Evolutionary conservation across 2,797 vertebrate genomes (phyloP), one percentile per base, ranked within the genome.

Genomic region (Bufotes viridis): DNA sequence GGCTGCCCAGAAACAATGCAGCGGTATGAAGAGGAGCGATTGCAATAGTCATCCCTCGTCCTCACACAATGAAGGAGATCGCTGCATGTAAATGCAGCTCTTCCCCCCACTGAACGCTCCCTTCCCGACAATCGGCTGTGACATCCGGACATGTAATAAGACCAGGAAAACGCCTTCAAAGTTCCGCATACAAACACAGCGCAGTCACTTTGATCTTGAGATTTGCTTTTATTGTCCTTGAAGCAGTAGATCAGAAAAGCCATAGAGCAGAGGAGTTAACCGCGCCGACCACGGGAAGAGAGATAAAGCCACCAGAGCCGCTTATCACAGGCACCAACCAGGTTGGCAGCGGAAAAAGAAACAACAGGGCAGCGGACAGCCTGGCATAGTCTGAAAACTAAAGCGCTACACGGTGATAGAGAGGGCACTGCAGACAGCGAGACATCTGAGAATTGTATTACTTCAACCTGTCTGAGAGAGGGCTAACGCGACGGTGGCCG

Each of bases 301-400:
- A 70, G 65, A 72, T 72, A 87, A 58, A 7, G 10, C 14, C 18
- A 11, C 26, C 20, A 57, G n/a, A 3, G 22, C 6, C 20, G 20
- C 60, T 87, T 67, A 82, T 82, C 86, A 78, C 34, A 65, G n/a
- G 34, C 13, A 57, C 70, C 11, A 18, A 34, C 79, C 75, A 49
- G 13, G 57, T 13, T 76, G 58, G 86, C 76, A 87, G 80, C 42
- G 65, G 17, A 61, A 29, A 58, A 18, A 82, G 3, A 53, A 29
- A 67, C 9, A 76, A 78, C 42, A 65, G 70, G 75, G 72, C 53
- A 81, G 26, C 51, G 49, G 24, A 76, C n/a, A 17, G 17, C 57
- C 86, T 78, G 80, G 86, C 80, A 87, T 29, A 55, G 72, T 58
- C 11, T 75, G 22, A 85, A 76, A 76, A 84, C 53, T 24, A 29